A percentile compares a stretch with the other conserved stretches of the same genome.
These are phyloP conservation scores for Liposcelis brunnea DNA, from an alignment of 2,888 invertebrate genomes.

Conservation along the genomic window DNA sequence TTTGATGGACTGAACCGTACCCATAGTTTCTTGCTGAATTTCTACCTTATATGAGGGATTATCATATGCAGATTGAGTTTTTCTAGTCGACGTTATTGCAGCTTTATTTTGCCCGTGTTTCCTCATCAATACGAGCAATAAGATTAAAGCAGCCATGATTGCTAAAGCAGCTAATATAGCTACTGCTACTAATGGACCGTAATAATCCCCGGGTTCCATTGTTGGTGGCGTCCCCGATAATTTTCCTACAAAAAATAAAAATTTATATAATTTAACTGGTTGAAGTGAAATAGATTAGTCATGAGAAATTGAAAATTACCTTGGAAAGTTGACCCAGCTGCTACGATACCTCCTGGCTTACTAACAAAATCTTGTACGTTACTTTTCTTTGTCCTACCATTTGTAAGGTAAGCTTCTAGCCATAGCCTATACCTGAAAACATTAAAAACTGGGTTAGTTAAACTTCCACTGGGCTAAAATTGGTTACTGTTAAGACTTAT, in stretches of 20 bases:
- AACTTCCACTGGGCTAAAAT: no score
- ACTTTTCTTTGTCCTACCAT: constrained; percentile 77
- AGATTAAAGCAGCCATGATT: constrained; percentile 60
- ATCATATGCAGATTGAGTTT: constrained; percentile 58
- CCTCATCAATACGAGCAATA: constrained; percentile 62
- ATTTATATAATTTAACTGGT: constrained; percentile 18
- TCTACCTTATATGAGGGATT: constrained; percentile 90
- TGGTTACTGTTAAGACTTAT: no score
- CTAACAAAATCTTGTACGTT: constrained; percentile 78
- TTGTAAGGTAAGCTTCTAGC: constrained; percentile 77
- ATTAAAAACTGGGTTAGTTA: no score
- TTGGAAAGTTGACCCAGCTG: constrained; percentile 33
- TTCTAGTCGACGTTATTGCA: constrained; percentile 62
- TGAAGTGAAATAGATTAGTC: constrained; percentile 12
- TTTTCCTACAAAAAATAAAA: constrained; percentile 28
- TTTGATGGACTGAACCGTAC: constrained; percentile 28
- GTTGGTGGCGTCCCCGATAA: constrained; percentile 25
- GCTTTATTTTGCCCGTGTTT: constrained; percentile 52
- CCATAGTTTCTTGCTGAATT: constrained; percentile 83
- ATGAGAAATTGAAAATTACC: constrained; percentile 22
- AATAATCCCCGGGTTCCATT: constrained; percentile 50
- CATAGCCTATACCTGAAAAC: constrained; percentile 57
- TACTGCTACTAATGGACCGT: constrained; percentile 73
- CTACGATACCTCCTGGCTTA: constrained; percentile 43
- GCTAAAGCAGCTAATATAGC: constrained; percentile 75